Conservation (phyloP, 1,140 invertebrate species). For the Drosophila eugracilis region DNA sequence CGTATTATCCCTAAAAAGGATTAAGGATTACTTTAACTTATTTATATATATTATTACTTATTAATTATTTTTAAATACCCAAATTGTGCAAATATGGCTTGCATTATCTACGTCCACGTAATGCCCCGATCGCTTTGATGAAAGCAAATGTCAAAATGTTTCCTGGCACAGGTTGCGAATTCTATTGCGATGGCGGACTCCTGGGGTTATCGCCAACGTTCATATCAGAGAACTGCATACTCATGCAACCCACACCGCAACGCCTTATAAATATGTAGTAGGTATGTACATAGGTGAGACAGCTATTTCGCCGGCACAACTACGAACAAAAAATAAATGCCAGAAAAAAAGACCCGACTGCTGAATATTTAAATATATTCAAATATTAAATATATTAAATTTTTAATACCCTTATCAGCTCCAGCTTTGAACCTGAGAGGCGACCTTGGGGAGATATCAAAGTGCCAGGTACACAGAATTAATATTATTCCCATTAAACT, state of each 20-base stretch:
- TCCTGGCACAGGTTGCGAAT: constrained; percentile 62
- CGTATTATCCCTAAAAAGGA: too few species aligned
- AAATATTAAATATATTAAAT: neutral
- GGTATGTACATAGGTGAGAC: constrained; percentile 11
- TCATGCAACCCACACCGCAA: constrained; percentile 15
- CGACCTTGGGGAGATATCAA: constrained; percentile 61
- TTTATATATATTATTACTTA: too few species aligned
- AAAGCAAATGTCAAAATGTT: constrained; percentile 67
- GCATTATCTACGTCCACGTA: constrained; percentile 23
- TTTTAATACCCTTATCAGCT: constrained; percentile 42
- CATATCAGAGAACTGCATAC: constrained; percentile 50
- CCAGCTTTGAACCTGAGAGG: constrained; percentile 45
- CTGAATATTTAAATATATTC: constrained; percentile 22
- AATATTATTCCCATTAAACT: constrained; percentile 13
- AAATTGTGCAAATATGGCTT: neutral
- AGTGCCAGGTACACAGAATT: constrained; percentile 33
- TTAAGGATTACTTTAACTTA: too few species aligned
- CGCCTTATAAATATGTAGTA: constrained; percentile 12
- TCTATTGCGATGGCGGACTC: constrained; percentile 46
- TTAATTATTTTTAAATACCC: too few species aligned
- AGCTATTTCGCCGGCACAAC: constrained; percentile 31
- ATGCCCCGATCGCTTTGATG: constrained; percentile 5
- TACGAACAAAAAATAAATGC: constrained; percentile 21
- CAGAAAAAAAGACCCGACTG: constrained; percentile 10
- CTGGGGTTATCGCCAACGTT: constrained; percentile 54